Evolutionary conservation across 92 coral and sea anemone species (phyloP), one percentile per base, ranked within the genome.

Genomic region (Muricea muricata): DNA sequence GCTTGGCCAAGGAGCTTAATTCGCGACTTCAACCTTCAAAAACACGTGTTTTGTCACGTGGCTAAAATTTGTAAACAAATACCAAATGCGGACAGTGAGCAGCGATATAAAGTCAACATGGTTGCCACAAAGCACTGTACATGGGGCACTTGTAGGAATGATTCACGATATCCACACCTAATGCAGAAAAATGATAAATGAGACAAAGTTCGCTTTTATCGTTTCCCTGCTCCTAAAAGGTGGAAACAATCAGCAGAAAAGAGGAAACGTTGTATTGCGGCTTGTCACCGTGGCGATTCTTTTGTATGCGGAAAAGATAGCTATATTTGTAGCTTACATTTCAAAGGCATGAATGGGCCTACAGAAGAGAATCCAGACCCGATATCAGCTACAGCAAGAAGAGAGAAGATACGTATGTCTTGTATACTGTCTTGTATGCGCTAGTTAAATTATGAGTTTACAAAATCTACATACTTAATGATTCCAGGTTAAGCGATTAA

Each of bases 241-340:
- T 74, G 80, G 80, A 72, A 72, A 42, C 30, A 75, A 66, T 86
- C 86, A 74, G 83, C 79, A 45, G 92, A 88, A 75, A 88, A 86
- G 47, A 84, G 91, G 73, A 77, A 73, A 60, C 66, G 80, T 75
- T 91, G 89, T 87, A 84, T 91, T 78, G 54, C 42, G 31, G 88
- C 90, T 56, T 86, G 91, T 29, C 88, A 84, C 60, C 79, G 89
- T 76, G 86, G 90, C n/a, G 86, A 90, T 80, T 87, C 86, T 29
- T 87, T 86, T 60, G 78, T 73, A 40, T 83, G 86, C 79, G 63
- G 83, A 46, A 87, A 87, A 58, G 90, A 86, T 68, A 83, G 91
- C 45, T 90, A 79, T 42, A 71, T 87, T 75, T 90, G 86, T 58
- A 79, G 92, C 47, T 6, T 87, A 32, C 90, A 90, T 55, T 87